phyloP scores from a whole-genome alignment of 2,888 invertebrate species.

The Hirtodrosophila duncani region DNA sequence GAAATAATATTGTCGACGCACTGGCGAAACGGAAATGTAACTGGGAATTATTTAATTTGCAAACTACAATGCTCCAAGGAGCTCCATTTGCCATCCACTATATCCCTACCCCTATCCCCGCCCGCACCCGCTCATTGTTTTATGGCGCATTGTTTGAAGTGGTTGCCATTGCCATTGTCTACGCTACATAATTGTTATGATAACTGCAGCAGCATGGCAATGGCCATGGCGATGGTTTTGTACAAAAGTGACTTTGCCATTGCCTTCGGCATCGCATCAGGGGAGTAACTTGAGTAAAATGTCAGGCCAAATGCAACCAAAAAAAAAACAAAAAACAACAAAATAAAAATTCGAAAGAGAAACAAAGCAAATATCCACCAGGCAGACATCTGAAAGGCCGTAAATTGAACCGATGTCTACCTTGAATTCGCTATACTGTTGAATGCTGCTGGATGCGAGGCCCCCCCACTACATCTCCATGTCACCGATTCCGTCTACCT shows the following conservation, averaged over 20 bases:
- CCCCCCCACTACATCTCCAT: too few relatives aligned
- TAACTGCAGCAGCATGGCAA: conserved; percentile 45
- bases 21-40: conserved; percentile 68
- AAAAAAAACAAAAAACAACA: background rate
- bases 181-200: conserved; percentile 63
- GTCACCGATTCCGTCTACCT: conserved; percentile 16
- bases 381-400: conserved; percentile 53
- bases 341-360: background rate
- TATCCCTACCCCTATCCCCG: background rate
- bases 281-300: conserved; percentile 60
- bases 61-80: conserved; percentile 56
- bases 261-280: conserved; percentile 23
- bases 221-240: background rate
- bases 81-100: conserved; percentile 5
- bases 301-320: conserved; percentile 33
- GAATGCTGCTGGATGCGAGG: too few relatives aligned
- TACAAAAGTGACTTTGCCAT: conserved; percentile 16
- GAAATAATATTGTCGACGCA: conserved; percentile 66
- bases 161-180: conserved; percentile 52
- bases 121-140: conserved; percentile 41
- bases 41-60: conserved; percentile 74
- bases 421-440: background rate
- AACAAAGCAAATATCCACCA: conserved; percentile 1
- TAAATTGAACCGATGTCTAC: conserved; percentile 49
- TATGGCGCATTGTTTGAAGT: conserved; percentile 56